A percentile compares a stretch with the other conserved stretches of the same genome.
Conservation (phyloP, 1,140 invertebrate species). For the Lordiphosa mommai region DNA sequence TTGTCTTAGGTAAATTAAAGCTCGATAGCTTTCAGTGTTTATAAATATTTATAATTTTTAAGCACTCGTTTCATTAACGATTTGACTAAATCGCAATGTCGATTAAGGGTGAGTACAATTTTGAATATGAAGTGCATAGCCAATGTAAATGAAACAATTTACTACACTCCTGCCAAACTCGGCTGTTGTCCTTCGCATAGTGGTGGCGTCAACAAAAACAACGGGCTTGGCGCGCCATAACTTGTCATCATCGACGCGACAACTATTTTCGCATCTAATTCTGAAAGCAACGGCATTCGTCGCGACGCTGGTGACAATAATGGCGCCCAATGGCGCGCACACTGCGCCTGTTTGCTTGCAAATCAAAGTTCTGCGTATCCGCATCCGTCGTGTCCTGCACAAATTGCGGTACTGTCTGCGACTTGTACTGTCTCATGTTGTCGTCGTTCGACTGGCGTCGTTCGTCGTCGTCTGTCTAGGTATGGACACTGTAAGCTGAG, state of each 20-base stretch:
- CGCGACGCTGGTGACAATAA: constrained; percentile 69
- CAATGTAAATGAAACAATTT: not conserved
- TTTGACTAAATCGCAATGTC: too few relatives aligned
- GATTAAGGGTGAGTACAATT: too few relatives aligned
- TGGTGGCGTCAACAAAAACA: constrained; percentile 41
- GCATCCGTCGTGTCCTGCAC: constrained; percentile 36
- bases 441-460: constrained; percentile 32
- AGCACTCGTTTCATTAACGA: too few relatives aligned
- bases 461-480: constrained; percentile 47
- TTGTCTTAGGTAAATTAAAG: too few relatives aligned
- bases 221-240: constrained; percentile 43
- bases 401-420: constrained; percentile 3
- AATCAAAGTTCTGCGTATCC: constrained; percentile 65
- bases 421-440: constrained; percentile 24
- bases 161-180: not conserved
- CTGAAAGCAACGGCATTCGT: constrained; percentile 59
- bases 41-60: too few relatives aligned
- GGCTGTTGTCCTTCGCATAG: not conserved
- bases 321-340: constrained; percentile 55
- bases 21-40: too few relatives aligned
- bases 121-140: too few relatives aligned
- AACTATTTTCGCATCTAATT: constrained; percentile 63
- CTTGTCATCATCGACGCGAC: constrained; percentile 54
- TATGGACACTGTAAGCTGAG: constrained; percentile 22
- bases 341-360: constrained; percentile 41